Base-by-base conservation (phyloP, 2,797 vertebrate species). In the Neoniphon sammara region DNA sequence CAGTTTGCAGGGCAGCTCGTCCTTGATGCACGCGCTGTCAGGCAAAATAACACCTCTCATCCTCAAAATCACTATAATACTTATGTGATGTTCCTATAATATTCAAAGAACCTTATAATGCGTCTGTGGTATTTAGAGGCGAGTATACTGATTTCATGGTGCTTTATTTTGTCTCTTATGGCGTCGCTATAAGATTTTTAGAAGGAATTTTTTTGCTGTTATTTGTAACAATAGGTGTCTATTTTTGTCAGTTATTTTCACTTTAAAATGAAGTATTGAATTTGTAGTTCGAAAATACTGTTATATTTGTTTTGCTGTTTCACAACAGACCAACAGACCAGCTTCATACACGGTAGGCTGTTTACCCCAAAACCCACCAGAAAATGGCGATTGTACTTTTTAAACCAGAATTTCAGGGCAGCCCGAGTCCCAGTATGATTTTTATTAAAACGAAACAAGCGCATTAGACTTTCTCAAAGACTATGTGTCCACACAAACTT, bases 391-490 rank as follows among this genome's bases (percentile, higher is more conserved):
- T 6, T 0, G 54, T 4, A 6, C 5, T 34, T 66, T 61, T 18
- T 6, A 46, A 0, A 8, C 0, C 30, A 27, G 25, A 9, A 63
- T 73, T 78, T 59, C 1, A 23, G n/a, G 25, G 44, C 17, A 3
- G n/a, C 1, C 18, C 10, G 12, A 9, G 2, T 2, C 50, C 15
- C 34, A 27, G 49, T 36, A 44, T 8, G 25, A 9, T 58, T 77
- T 71, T 79, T 66, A 31, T 12, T 12, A 2, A 66, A 70, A 64
- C 62, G 42, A 73, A 76, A 64, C 3, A 31, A 42, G 14, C 39
- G 12, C 4, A 14, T 42, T 12, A 15, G 11, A 42, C 11, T 42
- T 15, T 42, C 39, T 2, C 39, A 42, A 39, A 7, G 36, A 7
- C 36, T 39, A 34, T 5, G 7, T 34, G 31, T 5, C 31, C 31